Evolutionary conservation across 2,113 vertebrate species (phyloP).

Genomic region (Ailuropoda melanoleuca): DNA sequence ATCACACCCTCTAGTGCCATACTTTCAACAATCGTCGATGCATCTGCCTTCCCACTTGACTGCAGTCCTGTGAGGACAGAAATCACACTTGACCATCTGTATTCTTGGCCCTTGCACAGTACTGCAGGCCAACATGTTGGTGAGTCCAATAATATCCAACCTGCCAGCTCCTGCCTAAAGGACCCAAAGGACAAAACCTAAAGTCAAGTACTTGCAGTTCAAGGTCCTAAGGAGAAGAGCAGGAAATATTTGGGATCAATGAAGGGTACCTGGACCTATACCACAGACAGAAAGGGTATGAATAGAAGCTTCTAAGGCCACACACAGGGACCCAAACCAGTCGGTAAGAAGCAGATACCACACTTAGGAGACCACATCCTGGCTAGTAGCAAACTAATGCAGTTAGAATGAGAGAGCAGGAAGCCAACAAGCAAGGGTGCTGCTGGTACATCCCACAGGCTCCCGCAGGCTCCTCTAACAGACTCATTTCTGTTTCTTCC

Average conservation of each 20-base stretch:
- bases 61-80: background rate
- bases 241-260: background rate
- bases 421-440: background rate
- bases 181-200: background rate
- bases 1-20: background rate
- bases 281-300: background rate
- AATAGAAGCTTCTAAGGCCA: background rate
- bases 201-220: background rate
- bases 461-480: background rate
- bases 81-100: background rate
- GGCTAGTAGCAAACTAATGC: background rate
- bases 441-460: background rate
- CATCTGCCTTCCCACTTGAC: background rate
- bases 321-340: background rate
- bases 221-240: background rate
- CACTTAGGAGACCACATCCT: background rate
- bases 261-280: background rate
- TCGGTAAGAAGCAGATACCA: background rate
- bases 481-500: background rate
- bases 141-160: background rate
- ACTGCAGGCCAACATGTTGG: background rate
- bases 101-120: background rate
- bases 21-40: background rate
- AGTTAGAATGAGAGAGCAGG: background rate
- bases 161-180: background rate